These are phyloP conservation scores for Tethya wilhelma DNA, from an alignment of 37 sponge, comb jelly and placozoan genomes.

Conservation along the genomic window DNA sequence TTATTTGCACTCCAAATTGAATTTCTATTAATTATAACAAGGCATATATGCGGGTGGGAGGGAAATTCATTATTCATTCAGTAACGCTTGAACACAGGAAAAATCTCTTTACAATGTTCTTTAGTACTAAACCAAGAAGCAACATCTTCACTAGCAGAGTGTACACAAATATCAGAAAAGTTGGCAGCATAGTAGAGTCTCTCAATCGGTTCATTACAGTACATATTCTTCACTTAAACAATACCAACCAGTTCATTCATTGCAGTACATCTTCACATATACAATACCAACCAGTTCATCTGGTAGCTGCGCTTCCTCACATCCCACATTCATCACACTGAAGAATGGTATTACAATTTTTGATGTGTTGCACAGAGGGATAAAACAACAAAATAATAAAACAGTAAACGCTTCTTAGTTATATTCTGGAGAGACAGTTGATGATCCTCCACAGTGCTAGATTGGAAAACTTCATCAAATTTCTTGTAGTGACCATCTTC, in stretches of 20 bases:
- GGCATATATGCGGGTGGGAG: too few relatives aligned
- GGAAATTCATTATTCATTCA: too few relatives aligned
- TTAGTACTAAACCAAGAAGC: too few relatives aligned
- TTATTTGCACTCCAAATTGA: too few relatives aligned
- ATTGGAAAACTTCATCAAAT: neutral
- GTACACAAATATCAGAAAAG: constrained; percentile 26
- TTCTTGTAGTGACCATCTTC: too few relatives aligned
- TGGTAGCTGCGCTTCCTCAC: constrained; percentile 1
- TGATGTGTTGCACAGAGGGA: constrained; percentile 14
- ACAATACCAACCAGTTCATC: constrained; percentile 9
- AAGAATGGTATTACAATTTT: constrained; percentile 20
- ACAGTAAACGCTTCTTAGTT: neutral
- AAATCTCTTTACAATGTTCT: too few relatives aligned
- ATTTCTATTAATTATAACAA: too few relatives aligned
- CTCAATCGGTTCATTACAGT: constrained; percentile 26
- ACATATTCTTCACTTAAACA: constrained; percentile 22
- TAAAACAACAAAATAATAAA: too few relatives aligned
- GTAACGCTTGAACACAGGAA: too few relatives aligned
- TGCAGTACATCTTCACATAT: constrained; percentile 22
- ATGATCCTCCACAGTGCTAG: neutral
- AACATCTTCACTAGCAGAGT: constrained; percentile 1
- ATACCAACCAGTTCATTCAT: neutral
- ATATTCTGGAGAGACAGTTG: neutral
- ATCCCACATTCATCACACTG: constrained; percentile 33
- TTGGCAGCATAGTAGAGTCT: constrained; percentile 15